Conservation (phyloP, 2,888 invertebrate genomes). For the Megastigmus dorsalis region DNA sequence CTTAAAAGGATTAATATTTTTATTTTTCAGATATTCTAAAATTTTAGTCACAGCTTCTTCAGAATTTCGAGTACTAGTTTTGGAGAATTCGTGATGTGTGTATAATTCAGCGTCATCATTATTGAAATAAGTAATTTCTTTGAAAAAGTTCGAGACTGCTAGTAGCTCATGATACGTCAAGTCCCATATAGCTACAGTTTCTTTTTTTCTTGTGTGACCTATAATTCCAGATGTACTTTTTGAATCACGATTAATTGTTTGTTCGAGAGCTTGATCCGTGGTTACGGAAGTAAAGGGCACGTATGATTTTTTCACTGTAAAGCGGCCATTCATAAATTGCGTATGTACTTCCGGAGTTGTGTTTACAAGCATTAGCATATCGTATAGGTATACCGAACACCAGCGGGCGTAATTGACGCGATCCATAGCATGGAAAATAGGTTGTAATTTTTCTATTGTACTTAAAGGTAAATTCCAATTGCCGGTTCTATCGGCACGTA, state of each 20-base stretch:
- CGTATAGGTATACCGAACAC: constrained; percentile 19
- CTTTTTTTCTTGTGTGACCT: constrained; percentile 25
- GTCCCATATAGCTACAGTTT: constrained; percentile 18
- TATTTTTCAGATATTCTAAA: neutral
- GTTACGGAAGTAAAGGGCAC: constrained; percentile 30
- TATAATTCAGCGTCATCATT: constrained; percentile 1
- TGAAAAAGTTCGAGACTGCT: neutral
- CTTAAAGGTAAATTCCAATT: constrained; percentile 33
- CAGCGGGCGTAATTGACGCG: constrained; percentile 8
- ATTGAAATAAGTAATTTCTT: neutral
- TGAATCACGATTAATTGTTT: neutral
- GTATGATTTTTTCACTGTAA: constrained; percentile 24
- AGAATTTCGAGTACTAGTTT: neutral
- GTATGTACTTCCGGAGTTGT: constrained; percentile 1
- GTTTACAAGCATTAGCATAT: constrained; percentile 5
- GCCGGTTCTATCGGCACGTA: constrained; percentile 21
- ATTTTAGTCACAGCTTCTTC: constrained; percentile 7
- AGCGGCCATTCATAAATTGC: constrained; percentile 18
- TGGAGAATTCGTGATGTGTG: too few relatives aligned
- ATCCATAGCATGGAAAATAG: constrained; percentile 18
- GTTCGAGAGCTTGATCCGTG: constrained; percentile 43
- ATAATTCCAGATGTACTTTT: constrained; percentile 29
- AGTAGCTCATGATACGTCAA: constrained; percentile 1
- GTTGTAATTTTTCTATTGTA: constrained; percentile 5
- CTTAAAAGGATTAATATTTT: constrained; percentile 8